Conservation (phyloP, 2,113 vertebrate species). For the Ivindomyrus marchei region DNA sequence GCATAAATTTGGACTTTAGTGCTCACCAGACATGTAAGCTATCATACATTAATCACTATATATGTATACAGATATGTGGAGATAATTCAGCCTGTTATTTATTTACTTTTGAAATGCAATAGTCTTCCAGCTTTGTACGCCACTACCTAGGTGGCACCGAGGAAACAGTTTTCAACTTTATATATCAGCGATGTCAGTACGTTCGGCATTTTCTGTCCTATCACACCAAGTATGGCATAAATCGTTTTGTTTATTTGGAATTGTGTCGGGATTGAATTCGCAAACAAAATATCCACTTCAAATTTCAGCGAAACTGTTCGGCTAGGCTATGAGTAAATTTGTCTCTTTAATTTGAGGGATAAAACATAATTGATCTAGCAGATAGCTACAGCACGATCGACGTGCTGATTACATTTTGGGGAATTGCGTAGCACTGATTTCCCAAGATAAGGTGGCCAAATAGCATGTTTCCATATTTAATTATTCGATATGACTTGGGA, state of each 20-base stretch:
- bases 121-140: background rate
- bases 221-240: background rate
- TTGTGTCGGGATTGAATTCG: background rate
- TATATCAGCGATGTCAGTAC: background rate
- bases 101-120: background rate
- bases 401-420: background rate
- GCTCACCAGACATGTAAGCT: background rate
- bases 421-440: background rate
- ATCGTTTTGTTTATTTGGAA: background rate
- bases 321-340: background rate
- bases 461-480: background rate
- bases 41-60: background rate
- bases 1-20: background rate
- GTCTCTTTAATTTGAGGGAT: background rate
- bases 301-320: background rate
- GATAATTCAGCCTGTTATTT: background rate
- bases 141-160: background rate
- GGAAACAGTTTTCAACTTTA: background rate
- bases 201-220: background rate
- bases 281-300: background rate
- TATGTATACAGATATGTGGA: background rate
- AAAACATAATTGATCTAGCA: background rate
- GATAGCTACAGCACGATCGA: background rate
- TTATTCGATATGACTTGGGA: background rate
- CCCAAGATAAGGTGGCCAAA: background rate